Evolutionary conservation across 2,113 vertebrate species (phyloP).

Genomic region (Oophaga pumilio): DNA sequence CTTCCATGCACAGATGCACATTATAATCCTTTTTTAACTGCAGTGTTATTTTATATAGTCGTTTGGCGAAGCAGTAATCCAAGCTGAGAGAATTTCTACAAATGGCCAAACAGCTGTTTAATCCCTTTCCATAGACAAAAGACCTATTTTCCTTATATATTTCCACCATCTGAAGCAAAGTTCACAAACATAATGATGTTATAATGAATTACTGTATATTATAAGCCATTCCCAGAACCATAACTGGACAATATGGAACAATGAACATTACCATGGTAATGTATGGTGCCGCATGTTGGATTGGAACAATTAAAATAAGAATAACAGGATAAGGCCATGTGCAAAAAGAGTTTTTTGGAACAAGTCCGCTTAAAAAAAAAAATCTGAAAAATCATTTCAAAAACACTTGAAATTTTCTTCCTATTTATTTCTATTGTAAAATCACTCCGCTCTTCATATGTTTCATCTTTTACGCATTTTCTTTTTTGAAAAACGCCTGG

Average conservation of each 20-base stretch:
- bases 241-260: background rate
- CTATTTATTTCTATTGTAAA: too few relatives aligned
- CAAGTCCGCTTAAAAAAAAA: too few relatives aligned
- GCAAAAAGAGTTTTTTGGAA: too few relatives aligned
- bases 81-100: conserved; percentile 25
- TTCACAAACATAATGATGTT: background rate
- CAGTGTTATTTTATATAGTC: conserved; percentile 48
- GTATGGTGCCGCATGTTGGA: background rate
- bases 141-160: background rate
- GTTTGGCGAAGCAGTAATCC: conserved; percentile 45
- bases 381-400: too few relatives aligned
- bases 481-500: too few relatives aligned
- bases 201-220: background rate
- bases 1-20: conserved; percentile 55
- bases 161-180: background rate
- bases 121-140: conserved; percentile 23
- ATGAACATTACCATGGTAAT: background rate
- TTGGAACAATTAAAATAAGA: background rate
- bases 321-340: background rate
- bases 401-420: too few relatives aligned
- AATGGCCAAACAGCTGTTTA: conserved; percentile 40
- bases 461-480: too few relatives aligned
- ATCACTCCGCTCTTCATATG: too few relatives aligned
- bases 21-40: conserved; percentile 49
- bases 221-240: background rate